Evolutionary conservation across 2,797 vertebrate genomes (phyloP).

Genomic region (Halcyon smyrnensis): DNA sequence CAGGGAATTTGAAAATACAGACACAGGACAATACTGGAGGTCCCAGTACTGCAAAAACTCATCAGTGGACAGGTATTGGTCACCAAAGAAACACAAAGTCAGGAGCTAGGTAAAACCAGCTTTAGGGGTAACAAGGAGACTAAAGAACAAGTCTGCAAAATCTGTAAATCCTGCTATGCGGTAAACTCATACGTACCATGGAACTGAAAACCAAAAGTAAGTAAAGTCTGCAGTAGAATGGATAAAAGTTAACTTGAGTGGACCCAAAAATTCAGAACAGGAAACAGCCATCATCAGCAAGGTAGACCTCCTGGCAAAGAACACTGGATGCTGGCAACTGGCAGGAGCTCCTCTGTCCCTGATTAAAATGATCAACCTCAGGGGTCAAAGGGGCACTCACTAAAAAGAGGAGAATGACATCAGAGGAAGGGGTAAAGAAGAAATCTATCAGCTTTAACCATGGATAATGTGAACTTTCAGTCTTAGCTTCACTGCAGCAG

Average conservation of each 20-base stretch:
- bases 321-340: neutral
- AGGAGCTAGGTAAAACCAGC: neutral
- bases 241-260: neutral
- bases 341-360: neutral
- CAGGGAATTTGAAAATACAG: neutral
- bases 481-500: neutral
- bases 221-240: neutral
- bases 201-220: neutral
- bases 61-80: neutral
- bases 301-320: neutral
- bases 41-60: neutral
- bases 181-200: neutral
- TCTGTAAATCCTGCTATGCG: neutral
- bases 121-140: neutral
- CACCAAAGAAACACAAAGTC: neutral
- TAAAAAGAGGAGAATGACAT: neutral
- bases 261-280: neutral
- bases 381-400: neutral
- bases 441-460: neutral
- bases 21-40: neutral
- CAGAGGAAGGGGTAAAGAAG: neutral
- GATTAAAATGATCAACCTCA: neutral
- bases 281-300: neutral
- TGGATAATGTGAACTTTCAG: neutral
- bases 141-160: neutral